Evolutionary conservation across 2,888 invertebrate species (phyloP), one percentile per base, ranked within the genome.

Genomic region (Brachypterus glaber): DNA sequence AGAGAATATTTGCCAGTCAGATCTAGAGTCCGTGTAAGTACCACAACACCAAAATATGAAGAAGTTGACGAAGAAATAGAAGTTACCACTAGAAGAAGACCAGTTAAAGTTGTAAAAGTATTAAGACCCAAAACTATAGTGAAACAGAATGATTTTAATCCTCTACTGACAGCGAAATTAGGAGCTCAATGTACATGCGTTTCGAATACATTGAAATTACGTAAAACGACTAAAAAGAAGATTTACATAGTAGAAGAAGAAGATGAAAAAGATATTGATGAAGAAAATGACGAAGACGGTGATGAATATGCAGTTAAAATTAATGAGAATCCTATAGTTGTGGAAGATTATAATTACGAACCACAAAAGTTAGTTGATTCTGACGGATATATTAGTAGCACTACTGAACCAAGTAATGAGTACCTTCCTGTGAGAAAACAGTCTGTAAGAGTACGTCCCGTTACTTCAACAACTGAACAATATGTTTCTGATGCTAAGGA

Each of bases 181-280:
- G 79, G 80, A 2, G 82, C 82, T 3, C 80, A 82, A 35, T 83
- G 82, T 48, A 81, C 80, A 37, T 83, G 82, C 53, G 71, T 72
- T 45, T 74, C 76, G 1, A 75, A 76, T 31, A 64, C 72, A 1
- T 49, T 76, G 21, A 64, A 67, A 15, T 59, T 76, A 1, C 68
- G 71, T 51, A 72, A 71, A 49, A 57, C 57, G 31, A 27, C 8
- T 5, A 48, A 49, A 11, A 45, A 53, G 31, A 54, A 50, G 35
- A 50, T 53, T 14, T 43, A 53, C 13, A 11, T 27, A 9, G 45
- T 47, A 7, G 37, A 46, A 33, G 39, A 52, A 15, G 50, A 53
- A 5, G 51, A 52, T 11, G 53, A 55, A 31, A 44, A 51, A 4
- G 51, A 54, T 37, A 49, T 50, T 11, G 48, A 44, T 34, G 41